phyloP scores from a whole-genome alignment of 1,140 invertebrate species.

The Galleria mellonella region DNA sequence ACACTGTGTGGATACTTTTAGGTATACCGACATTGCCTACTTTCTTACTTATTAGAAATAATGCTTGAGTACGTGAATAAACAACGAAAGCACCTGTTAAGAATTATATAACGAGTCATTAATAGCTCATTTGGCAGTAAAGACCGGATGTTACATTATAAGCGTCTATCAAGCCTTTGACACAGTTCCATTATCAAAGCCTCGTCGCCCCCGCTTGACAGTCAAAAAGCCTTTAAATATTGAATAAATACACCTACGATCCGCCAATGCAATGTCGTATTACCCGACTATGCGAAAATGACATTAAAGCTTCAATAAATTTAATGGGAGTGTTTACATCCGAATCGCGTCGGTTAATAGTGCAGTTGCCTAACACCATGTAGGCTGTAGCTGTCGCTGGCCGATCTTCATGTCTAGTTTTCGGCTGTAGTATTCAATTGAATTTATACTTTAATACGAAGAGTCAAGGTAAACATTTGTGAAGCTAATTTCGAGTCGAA shows the following conservation, averaged over 20 bases:
- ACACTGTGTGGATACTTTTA: too few relatives aligned
- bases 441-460: constrained; percentile 20
- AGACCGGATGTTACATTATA: constrained; percentile 30
- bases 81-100: constrained; percentile 2
- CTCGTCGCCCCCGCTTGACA: constrained; percentile 37
- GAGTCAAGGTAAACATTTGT: constrained; percentile 10
- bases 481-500: constrained; percentile 28
- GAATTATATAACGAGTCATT: constrained; percentile 14
- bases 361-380: constrained; percentile 58
- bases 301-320: constrained; percentile 3
- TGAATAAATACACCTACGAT: constrained; percentile 50
- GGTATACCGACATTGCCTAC: too few relatives aligned
- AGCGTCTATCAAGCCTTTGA: constrained; percentile 31
- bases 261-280: constrained; percentile 35
- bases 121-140: constrained; percentile 19
- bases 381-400: constrained; percentile 45
- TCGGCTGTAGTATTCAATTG: background rate
- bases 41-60: too few relatives aligned
- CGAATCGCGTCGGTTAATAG: constrained; percentile 18
- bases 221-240: constrained; percentile 39
- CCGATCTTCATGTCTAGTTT: constrained; percentile 34
- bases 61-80: too few relatives aligned
- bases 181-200: constrained; percentile 43
- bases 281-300: constrained; percentile 18
- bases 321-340: constrained; percentile 15